A percentile compares a stretch with the other conserved stretches of the same genome.
Evolutionary conservation across 2,113 vertebrate genomes (phyloP).

Genomic region (Lipophrys pholis): DNA sequence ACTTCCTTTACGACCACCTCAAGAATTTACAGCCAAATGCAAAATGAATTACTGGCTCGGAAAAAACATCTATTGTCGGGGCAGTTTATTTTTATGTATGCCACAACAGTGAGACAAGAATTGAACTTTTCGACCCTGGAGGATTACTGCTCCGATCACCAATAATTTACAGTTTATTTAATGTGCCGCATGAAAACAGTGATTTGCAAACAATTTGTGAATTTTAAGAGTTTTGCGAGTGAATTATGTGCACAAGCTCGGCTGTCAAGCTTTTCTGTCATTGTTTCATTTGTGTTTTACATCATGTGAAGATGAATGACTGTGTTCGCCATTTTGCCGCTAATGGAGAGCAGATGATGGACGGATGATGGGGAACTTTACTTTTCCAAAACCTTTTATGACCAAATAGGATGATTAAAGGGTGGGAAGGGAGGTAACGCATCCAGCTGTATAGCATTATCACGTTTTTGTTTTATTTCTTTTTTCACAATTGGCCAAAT

Average conservation of each 20-base stretch:
- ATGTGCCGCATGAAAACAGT: neutral
- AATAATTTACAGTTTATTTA: neutral
- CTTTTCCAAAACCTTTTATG: constrained; percentile 36
- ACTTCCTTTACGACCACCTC: constrained; percentile 65
- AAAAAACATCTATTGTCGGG: constrained; percentile 54
- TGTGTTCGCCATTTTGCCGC: constrained; percentile 29
- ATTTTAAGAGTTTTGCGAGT: neutral
- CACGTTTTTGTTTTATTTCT: constrained; percentile 15
- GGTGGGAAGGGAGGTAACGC: constrained; percentile 30
- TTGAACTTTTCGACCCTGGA: neutral
- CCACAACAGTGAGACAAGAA: constrained; percentile 40
- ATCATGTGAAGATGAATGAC: constrained; percentile 31
- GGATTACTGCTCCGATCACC: neutral
- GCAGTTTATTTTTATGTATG: constrained; percentile 32
- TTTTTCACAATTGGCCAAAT: constrained; percentile 14
- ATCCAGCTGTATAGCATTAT: constrained; percentile 50
- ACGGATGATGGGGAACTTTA: constrained; percentile 47
- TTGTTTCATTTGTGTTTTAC: constrained; percentile 46
- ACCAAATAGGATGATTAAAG: constrained; percentile 60
- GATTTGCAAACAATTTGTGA: neutral
- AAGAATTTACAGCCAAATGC: constrained; percentile 60
- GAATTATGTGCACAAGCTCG: constrained; percentile 23
- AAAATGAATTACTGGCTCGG: constrained; percentile 45
- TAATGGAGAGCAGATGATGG: constrained; percentile 71
- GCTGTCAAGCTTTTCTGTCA: constrained; percentile 8